These are phyloP conservation scores for Heteromyza rotundicornis DNA, from an alignment of 2,888 invertebrate genomes.

Conservation along the genomic window DNA sequence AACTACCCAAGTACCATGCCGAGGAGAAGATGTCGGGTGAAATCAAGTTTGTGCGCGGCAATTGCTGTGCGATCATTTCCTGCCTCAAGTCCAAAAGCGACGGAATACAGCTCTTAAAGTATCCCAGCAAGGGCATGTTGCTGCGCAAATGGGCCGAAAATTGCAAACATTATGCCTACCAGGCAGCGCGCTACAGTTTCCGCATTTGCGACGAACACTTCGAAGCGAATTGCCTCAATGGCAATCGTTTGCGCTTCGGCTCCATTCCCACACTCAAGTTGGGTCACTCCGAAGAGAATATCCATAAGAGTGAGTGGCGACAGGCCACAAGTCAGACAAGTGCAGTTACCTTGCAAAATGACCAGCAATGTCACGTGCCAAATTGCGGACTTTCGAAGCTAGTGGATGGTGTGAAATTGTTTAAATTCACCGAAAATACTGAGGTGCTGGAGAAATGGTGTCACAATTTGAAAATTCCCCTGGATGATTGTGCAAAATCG, in stretches of 20 bases:
- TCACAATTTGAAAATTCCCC: slow-evolving; percentile 36
- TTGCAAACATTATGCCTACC: slow-evolving; percentile 45
- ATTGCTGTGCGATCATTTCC: slow-evolving; percentile 43
- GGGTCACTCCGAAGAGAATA: slow-evolving; percentile 16
- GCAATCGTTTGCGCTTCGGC: slow-evolving; percentile 30
- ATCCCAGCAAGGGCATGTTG: slow-evolving; percentile 39
- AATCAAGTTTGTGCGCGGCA: slow-evolving; percentile 40
- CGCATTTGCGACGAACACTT: slow-evolving; percentile 45
- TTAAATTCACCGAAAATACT: slow-evolving; percentile 27
- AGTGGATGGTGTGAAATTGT: slow-evolving; percentile 27
- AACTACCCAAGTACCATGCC: slow-evolving; percentile 26
- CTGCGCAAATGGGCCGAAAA: slow-evolving; percentile 45
- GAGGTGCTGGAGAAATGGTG: slow-evolving; percentile 42
- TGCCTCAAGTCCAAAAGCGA: slow-evolving; percentile 42
- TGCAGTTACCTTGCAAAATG: not conserved
- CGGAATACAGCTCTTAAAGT: slow-evolving; percentile 34
- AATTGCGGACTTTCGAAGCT: slow-evolving; percentile 27
- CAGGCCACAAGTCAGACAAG: not conserved
- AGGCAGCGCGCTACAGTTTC: slow-evolving; percentile 45
- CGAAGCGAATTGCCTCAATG: slow-evolving; percentile 35
- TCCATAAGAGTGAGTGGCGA: slow-evolving; percentile 15
- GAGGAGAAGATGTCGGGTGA: slow-evolving; percentile 37
- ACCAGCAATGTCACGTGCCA: slow-evolving; percentile 24
- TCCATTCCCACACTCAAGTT: slow-evolving; percentile 44
- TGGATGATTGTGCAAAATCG: slow-evolving; percentile 14